phyloP scores from a whole-genome alignment of 1,140 invertebrate genomes.

The Oryzaephilus surinamensis region DNA sequence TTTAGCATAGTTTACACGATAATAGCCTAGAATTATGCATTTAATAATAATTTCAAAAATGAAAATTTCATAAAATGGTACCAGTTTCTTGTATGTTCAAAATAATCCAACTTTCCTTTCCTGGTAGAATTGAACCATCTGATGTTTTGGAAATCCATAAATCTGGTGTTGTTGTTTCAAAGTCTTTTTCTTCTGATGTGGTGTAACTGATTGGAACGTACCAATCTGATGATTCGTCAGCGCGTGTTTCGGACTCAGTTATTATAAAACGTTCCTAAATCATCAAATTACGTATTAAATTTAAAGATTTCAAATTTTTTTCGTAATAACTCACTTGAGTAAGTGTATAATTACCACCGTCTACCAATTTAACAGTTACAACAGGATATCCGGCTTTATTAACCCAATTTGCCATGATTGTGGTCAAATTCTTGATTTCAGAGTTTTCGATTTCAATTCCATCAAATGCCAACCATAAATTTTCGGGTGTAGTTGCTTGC shows the following conservation, averaged over 20 bases:
- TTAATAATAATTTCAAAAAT: background rate
- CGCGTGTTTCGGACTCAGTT: too few species aligned
- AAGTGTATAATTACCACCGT: slow-evolving; percentile 13
- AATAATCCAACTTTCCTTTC: slow-evolving; percentile 55
- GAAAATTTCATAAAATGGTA: slow-evolving; percentile 22
- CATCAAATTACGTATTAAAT: slow-evolving; percentile 24
- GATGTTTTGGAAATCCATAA: slow-evolving; percentile 35
- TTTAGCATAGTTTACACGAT: slow-evolving; percentile 68
- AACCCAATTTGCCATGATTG: slow-evolving; percentile 51
- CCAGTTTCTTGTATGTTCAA: slow-evolving; percentile 57
- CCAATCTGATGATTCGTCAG: slow-evolving; percentile 36
- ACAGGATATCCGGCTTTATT: slow-evolving; percentile 51
- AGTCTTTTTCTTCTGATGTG: slow-evolving; percentile 23
- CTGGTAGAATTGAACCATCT: slow-evolving; percentile 19
- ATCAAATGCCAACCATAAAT: slow-evolving; percentile 5
- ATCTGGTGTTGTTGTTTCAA: slow-evolving; percentile 46
- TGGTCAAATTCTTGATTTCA: slow-evolving; percentile 28
- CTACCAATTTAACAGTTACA: slow-evolving; percentile 27
- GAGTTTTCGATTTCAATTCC: background rate
- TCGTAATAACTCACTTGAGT: slow-evolving; percentile 11
- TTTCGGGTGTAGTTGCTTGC: slow-evolving; percentile 6
- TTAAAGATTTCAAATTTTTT: background rate
- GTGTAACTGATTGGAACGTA: slow-evolving; percentile 52
- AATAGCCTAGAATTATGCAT: slow-evolving; percentile 51
- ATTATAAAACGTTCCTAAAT: slow-evolving; percentile 3